phyloP scores from a whole-genome alignment of 2,797 vertebrate genomes.

The Tolypeutes matacus region DNA sequence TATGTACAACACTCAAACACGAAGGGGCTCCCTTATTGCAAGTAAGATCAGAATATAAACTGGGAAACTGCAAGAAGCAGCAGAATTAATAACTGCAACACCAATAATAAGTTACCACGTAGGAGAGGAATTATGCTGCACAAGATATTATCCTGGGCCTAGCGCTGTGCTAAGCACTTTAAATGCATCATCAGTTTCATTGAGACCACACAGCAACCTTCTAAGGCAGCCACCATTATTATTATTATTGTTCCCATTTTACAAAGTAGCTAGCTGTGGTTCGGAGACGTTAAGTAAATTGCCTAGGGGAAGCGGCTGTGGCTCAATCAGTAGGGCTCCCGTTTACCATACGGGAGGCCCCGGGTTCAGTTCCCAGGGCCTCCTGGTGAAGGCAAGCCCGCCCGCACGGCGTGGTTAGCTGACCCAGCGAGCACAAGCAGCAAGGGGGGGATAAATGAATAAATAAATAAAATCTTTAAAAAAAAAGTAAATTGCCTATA shows the following conservation, averaged over 20 bases:
- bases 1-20: background rate
- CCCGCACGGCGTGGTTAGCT: no score
- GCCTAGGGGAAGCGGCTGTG: no score
- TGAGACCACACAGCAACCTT: background rate
- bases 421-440: no score
- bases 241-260: background rate
- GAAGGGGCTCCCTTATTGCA: background rate
- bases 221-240: background rate
- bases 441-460: no score
- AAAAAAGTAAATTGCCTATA: background rate
- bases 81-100: background rate
- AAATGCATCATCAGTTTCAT: background rate
- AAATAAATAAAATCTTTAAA: no score
- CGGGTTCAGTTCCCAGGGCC: no score
- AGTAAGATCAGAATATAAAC: background rate
- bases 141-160: background rate
- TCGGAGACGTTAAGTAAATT: conserved; percentile 30
- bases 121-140: background rate
- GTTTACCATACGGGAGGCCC: no score
- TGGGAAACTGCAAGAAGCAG: background rate
- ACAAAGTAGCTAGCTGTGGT: background rate
- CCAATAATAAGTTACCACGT: background rate
- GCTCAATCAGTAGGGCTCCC: no score
- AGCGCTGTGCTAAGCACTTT: accelerated
- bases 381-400: no score